Percentiles rank a stretch among this genome's conserved stretches.
Conservation (phyloP, 2,797 vertebrate genomes). For the Muscicapa comitata region DNA sequence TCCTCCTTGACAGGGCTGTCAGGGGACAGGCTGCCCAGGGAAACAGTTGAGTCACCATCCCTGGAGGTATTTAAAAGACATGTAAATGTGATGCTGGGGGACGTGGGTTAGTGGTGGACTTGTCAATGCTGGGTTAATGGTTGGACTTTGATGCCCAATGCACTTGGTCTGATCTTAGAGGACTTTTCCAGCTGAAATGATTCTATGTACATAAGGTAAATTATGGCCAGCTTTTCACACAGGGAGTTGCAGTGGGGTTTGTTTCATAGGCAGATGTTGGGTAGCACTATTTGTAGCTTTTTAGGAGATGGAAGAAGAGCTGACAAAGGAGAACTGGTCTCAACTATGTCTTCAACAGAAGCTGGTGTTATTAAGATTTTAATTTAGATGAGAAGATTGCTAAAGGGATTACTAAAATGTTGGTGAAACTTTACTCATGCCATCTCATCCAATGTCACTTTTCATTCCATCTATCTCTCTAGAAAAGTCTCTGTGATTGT, state of each 20-base stretch:
- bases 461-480: background rate
- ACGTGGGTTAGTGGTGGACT: background rate
- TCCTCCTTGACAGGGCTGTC: background rate
- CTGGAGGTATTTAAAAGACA: background rate
- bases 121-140: background rate
- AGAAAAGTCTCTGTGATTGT: background rate
- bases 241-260: background rate
- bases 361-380: background rate
- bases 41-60: background rate
- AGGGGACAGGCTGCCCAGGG: background rate
- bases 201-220: background rate
- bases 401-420: background rate
- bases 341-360: background rate
- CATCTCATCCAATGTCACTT: background rate
- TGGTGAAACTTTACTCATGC: background rate
- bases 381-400: background rate
- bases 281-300: background rate
- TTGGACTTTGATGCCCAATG: background rate
- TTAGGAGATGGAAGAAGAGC: background rate
- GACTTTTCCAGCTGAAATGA: background rate
- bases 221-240: background rate
- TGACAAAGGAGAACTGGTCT: background rate
- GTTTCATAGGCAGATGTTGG: background rate
- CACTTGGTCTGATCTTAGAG: background rate
- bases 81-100: background rate